Percentiles rank a stretch among this genome's conserved stretches.
These are phyloP conservation scores for Acanthosepion lycidas DNA, from an alignment of 2,888 invertebrate species.

Conservation along the genomic window DNA sequence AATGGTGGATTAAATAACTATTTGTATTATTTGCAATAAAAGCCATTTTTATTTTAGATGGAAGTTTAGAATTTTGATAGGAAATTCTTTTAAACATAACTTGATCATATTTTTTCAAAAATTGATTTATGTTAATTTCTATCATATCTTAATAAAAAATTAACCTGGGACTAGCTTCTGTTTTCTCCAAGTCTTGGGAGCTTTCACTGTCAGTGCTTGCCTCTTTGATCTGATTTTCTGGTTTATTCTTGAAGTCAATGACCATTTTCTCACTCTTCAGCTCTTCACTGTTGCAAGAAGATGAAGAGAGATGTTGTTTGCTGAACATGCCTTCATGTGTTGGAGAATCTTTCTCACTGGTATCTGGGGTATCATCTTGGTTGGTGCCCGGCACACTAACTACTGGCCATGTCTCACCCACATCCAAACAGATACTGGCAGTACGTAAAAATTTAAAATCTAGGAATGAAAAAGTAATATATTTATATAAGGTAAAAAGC, in stretches of 20 bases:
- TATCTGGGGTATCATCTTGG: neutral
- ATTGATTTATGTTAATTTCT: neutral
- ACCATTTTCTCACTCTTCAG: neutral
- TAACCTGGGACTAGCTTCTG: neutral
- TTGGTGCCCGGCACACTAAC: neutral
- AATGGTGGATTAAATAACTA: no score
- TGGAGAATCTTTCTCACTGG: neutral
- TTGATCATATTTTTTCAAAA: neutral
- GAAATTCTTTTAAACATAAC: no score
- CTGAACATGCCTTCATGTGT: neutral
- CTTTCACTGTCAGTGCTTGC: slow-evolving; percentile 8
- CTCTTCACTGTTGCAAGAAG: neutral
- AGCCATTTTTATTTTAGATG: no score
- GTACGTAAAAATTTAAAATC: slow-evolving; percentile 36
- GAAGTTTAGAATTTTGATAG: no score
- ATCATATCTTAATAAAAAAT: neutral
- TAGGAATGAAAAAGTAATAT: neutral
- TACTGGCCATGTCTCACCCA: slow-evolving; percentile 41
- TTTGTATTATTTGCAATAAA: no score
- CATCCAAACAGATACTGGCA: slow-evolving; percentile 40
- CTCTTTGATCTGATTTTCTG: neutral
- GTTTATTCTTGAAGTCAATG: slow-evolving; percentile 14
- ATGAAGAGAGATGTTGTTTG: neutral
- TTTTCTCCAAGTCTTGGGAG: neutral
- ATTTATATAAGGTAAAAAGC: neutral